Evolutionary conservation across 2,888 invertebrate genomes (phyloP), one percentile per base, ranked within the genome.

Genomic region (Trachelus tabidus): DNA sequence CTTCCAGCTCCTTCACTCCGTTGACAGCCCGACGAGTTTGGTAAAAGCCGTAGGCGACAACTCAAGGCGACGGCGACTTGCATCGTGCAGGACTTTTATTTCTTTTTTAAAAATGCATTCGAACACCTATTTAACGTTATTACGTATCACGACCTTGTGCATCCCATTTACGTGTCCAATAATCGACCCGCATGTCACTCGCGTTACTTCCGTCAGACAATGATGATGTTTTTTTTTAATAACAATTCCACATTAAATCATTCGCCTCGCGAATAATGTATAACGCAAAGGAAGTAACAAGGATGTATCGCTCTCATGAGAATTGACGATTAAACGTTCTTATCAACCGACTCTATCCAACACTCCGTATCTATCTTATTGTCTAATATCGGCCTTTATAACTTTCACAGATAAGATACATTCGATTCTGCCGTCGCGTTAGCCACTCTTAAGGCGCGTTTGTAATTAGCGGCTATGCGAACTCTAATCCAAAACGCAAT

Each of bases 131-230:
- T 78, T 79, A 75, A 79, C 81, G 81, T 84, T 84, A 79, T 75
- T 73, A 33, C 71, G 75, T 84, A 80, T 75, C 75, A 11, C 76
- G 75, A 76, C 77, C 34, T 73, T 81, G 74, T 37, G 69, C 79
- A 82, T 83, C 85, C 85, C 84, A 81, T 84, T 78, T 85, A 81
- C 82, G 85, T 85, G 82, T 71, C 56, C 23, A 56, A 56, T 56
- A 56, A 56, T 23, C 23, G 56, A 56, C 56, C 23, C 9, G 23
- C 23, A 56, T 23, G 23, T 11, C 56, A 56, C 23, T 23, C 56
- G 6, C 9, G 23, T 9, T 56, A 23, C 56, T 56, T 56, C 56
- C 56, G 9, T 56, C 0, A 9, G 23, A 56, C 23, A 23, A 56
- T 56, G 6, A 56, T 56, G 6, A 15, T 23, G 4, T 56, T 9